Conservation (phyloP, 2,113 vertebrate genomes). For the Myrmophylax atrothorax region DNA sequence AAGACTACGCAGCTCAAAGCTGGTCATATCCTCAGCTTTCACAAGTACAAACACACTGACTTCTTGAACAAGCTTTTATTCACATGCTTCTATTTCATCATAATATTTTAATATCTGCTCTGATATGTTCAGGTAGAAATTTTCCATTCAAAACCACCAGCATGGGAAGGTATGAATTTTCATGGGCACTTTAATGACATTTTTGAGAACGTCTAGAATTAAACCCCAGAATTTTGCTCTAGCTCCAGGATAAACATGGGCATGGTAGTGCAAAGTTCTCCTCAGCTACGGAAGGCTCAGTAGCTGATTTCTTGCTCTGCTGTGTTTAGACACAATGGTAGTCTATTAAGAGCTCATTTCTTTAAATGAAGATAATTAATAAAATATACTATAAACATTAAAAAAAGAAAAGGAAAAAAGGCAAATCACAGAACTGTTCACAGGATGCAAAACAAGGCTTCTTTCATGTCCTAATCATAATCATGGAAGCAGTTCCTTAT, state of each 20-base stretch:
- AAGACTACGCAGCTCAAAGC: background rate
- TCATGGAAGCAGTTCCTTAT: background rate
- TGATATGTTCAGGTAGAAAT: background rate
- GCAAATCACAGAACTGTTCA: background rate
- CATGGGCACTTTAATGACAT: background rate
- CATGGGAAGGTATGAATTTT: background rate
- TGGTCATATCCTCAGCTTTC: background rate
- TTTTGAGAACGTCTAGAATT: background rate
- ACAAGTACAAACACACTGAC: background rate
- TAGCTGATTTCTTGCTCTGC: background rate
- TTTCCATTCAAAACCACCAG: background rate
- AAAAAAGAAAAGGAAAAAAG: fast-evolving
- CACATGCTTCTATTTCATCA: background rate
- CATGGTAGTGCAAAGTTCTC: background rate
- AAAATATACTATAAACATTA: background rate
- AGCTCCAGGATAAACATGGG: background rate
- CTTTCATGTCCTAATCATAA: background rate
- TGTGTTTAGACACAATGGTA: background rate
- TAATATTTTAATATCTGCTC: background rate
- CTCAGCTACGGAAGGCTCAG: background rate
- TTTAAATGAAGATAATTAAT: background rate
- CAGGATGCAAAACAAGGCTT: background rate
- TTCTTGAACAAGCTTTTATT: background rate
- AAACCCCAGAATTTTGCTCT: background rate
- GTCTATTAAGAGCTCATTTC: background rate